Base-by-base conservation (phyloP, 1,140 invertebrate genomes). In the Tetramorium simillimum region DNA sequence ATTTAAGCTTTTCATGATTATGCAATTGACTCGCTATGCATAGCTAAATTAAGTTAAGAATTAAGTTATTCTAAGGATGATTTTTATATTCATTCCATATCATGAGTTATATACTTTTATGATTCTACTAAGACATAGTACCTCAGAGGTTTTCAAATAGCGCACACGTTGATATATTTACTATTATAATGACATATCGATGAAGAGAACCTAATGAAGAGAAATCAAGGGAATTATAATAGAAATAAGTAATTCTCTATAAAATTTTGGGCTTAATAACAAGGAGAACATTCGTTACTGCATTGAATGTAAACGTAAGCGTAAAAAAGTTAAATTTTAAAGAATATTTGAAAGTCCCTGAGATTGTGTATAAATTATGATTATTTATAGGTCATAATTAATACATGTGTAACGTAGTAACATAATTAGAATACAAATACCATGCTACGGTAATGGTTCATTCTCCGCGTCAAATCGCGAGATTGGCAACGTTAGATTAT, bases 41-140 rank as follows among this genome's bases (percentile, higher is more conserved):
- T 43, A 77, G 16, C 10, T 37, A 16, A 70, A 56, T 70, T 70
- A 81, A 69, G 46, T 69, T 69, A 81, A 43, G 14, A 24, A 49
- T 46, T 69, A 69, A 46, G 6, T 69, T 69, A 69, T 18, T 14
- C 1, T 69, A 69, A 69, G 65, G 2, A 49, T 49, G 21, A 24
- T 49, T 81, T 81, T 81, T 60, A 43, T 56, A 43, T 70, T 81
- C 77, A 81, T 81, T 81, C 78, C 78, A 24, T 24, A 24, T 37
- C 33, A 49, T 24, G 3, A 81, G 3, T 40, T 53, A 24, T 43
- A 43, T 81, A 56, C 5, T 43, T 81, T 70, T 37, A 40, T 43
- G 46, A 40, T 69, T 80, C n/a, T 80, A 16, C 2, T 40, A 70
- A 58, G 21, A 70, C 70, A 58, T 14, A 0, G 16, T 24, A 65